phyloP scores from a whole-genome alignment of 2,888 invertebrate genomes.

The Panzeria rudis region DNA sequence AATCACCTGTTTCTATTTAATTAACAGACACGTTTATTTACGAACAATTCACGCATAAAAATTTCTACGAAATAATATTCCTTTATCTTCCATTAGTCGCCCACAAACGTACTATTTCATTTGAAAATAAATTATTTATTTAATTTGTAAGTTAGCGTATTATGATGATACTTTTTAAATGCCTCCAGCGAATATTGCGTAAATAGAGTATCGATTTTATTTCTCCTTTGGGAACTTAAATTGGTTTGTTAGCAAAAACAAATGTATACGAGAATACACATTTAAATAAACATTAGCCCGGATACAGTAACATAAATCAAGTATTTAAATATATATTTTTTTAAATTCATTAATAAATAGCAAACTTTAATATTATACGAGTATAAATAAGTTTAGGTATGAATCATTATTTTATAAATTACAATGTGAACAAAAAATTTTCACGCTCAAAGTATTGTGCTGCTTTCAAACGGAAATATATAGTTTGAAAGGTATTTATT shows the following conservation, averaged over 20 bases:
- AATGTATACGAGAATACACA: not conserved
- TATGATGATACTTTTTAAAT: constrained; percentile 31
- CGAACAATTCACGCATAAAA: not conserved
- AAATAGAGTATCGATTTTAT: constrained; percentile 30
- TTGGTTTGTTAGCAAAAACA: constrained; percentile 8
- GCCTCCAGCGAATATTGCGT: constrained; percentile 33
- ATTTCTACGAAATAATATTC: not conserved
- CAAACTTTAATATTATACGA: not conserved
- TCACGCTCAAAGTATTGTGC: not conserved
- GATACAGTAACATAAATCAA: constrained; percentile 11
- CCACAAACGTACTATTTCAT: constrained; percentile 1
- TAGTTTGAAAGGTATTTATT: not conserved
- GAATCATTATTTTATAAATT: constrained; percentile 6
- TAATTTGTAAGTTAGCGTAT: constrained; percentile 36
- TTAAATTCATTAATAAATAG: not conserved
- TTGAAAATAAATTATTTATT: constrained; percentile 31
- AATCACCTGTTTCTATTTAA: constrained; percentile 15
- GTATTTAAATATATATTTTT: not conserved
- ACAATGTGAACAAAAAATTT: not conserved
- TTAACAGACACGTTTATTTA: constrained; percentile 13
- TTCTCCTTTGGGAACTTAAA: constrained; percentile 17
- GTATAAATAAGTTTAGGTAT: not conserved
- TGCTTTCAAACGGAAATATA: not conserved
- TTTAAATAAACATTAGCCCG: constrained; percentile 3
- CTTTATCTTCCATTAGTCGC: constrained; percentile 1